phyloP scores from a whole-genome alignment of 2,888 invertebrate genomes.

The Nasonovia ribisnigri region DNA sequence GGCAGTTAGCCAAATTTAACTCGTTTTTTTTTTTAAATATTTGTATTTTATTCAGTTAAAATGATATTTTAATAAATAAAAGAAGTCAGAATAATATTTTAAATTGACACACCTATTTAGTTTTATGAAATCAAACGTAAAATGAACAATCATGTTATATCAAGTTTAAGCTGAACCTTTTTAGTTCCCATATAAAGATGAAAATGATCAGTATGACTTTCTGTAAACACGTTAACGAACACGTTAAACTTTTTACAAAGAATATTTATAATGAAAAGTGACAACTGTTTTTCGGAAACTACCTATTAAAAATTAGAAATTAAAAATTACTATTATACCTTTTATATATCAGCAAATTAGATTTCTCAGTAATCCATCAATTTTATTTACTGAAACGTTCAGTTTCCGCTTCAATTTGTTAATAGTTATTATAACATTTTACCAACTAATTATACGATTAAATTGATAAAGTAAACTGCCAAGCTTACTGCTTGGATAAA shows the following conservation, averaged over 20 bases:
- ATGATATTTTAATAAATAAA: constrained; percentile 18
- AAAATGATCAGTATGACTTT: background rate
- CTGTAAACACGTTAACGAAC: background rate
- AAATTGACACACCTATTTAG: background rate
- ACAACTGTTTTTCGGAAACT: background rate
- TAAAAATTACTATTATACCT: background rate
- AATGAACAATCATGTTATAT: background rate
- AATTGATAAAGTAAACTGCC: background rate
- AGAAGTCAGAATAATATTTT: background rate
- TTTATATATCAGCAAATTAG: background rate
- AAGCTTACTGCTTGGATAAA: background rate
- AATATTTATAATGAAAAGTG: background rate
- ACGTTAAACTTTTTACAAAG: background rate
- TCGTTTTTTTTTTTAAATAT: constrained; percentile 28
- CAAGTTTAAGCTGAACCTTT: background rate
- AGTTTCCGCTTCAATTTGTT: background rate
- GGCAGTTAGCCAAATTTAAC: constrained; percentile 49
- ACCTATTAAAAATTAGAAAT: background rate
- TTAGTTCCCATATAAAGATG: background rate
- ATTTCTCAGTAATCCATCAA: background rate
- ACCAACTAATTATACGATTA: background rate
- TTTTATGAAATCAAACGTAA: background rate
- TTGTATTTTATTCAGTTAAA: background rate
- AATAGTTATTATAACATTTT: background rate
- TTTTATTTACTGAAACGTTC: background rate